Conservation (phyloP, 2,888 invertebrate species). For the Eurois occulta region DNA sequence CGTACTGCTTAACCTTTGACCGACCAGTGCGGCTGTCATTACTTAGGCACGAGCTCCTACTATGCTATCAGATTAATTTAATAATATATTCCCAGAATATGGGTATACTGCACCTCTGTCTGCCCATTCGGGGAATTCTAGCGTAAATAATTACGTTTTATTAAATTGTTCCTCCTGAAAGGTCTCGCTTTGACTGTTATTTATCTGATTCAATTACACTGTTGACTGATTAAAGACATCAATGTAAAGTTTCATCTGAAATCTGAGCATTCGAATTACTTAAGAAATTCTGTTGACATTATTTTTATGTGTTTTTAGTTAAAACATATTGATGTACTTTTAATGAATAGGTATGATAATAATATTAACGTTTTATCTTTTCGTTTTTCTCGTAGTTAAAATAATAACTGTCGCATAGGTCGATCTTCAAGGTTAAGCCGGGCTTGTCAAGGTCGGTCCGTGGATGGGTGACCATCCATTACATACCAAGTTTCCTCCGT, state of each 20-base stretch:
- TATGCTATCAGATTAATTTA: not conserved
- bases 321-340: not conserved
- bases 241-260: slow-evolving; percentile 8
- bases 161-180: not conserved
- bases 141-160: not conserved
- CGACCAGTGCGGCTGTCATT: not conserved
- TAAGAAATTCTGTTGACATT: not conserved
- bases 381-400: no score
- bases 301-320: not conserved
- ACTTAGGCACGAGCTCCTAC: not conserved
- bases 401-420: no score
- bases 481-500: no score
- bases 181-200: slow-evolving; percentile 8
- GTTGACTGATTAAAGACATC: slow-evolving; percentile 18
- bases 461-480: no score
- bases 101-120: not conserved
- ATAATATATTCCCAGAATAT: not conserved
- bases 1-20: no score
- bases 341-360: not conserved
- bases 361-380: not conserved
- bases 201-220: slow-evolving; percentile 25
- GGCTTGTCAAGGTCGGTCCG: no score
- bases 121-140: not conserved
- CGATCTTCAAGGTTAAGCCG: no score
- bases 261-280: slow-evolving; percentile 1